Base-by-base conservation (phyloP, 2,113 vertebrate species). In the Percopsis transmontana region DNA sequence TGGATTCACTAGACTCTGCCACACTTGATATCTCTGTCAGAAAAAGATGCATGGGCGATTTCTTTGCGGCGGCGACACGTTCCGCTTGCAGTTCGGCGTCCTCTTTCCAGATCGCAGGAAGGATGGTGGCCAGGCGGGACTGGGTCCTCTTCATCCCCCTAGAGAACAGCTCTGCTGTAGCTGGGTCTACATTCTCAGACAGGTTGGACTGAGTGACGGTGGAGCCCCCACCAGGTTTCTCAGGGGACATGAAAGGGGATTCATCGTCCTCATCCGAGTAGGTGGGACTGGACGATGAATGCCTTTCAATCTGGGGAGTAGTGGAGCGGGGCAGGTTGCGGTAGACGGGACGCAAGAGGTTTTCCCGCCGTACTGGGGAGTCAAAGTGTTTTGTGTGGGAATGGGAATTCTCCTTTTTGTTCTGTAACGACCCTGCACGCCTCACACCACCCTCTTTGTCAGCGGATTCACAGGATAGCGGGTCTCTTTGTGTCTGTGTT, bases 111-210 rank as follows among this genome's bases (percentile, higher is more conserved):
- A 93, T 90, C 38, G 85, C 85, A 0, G 92, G 92, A 3, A 93
- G 87, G 64, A 93, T 92, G 40, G 91, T 92, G 77, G 90, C 89
- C 0, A 93, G 92, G 12, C 91, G 91, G 5, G 92, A 93, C 81
- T 93, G 90, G 48, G 92, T 93, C 72, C 92, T 85, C 39, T 90
- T 93, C 91, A 93, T 93, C 47, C 92, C 92, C 57, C 91, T 81
- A 68, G 83, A 88, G 61, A 92, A 91, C n/a, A 89, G 70, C 56
- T 90, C 90, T 1, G 72, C 20, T 1, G 77, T 67, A 2, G 68
- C 67, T 3, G 90, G 91, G 63, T 92, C 92, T 50, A 81, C 75
- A 15, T 92, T 90, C 70, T 91, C 84, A 24, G 84, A 86, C 23
- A 92, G 68, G 68, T 86, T 90, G 51, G 87, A 88, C 70, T 90